Percentiles rank a stretch among this genome's conserved stretches.
phyloP scores from a whole-genome alignment of 2,888 invertebrate species.

The Congeria kusceri region DNA sequence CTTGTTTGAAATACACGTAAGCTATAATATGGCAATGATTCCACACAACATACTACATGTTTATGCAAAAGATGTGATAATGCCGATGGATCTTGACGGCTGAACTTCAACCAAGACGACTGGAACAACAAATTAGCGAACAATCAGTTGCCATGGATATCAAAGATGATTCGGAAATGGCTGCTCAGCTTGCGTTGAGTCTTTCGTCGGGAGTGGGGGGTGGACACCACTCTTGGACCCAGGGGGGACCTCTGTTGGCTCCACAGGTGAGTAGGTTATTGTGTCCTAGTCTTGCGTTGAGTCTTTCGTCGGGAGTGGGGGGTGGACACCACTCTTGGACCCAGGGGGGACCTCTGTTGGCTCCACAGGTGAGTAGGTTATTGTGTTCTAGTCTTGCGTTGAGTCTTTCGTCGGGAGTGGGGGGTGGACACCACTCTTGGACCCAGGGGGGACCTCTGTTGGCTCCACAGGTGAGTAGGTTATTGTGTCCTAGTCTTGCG shows the following conservation, averaged over 20 bases:
- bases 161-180: slow-evolving; percentile 42
- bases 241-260: slow-evolving; percentile 36
- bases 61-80: too few species aligned
- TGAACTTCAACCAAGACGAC: too few species aligned
- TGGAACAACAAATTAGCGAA: too few species aligned
- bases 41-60: too few species aligned
- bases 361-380: slow-evolving; percentile 19
- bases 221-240: slow-evolving; percentile 40
- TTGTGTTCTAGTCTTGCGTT: too few species aligned
- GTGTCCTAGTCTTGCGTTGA: too few species aligned
- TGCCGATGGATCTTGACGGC: too few species aligned
- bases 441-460: slow-evolving; percentile 38
- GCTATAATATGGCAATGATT: too few species aligned
- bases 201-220: slow-evolving; percentile 11
- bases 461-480: slow-evolving; percentile 22
- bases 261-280: slow-evolving; percentile 12
- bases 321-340: slow-evolving; percentile 39
- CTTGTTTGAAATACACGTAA: too few species aligned
- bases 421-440: slow-evolving; percentile 34
- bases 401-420: slow-evolving; percentile 2
- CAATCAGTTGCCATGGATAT: slow-evolving; percentile 20
- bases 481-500: too few species aligned
- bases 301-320: slow-evolving; percentile 3
- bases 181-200: slow-evolving; percentile 18
- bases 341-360: slow-evolving; percentile 36